Conservation (phyloP, 1,140 invertebrate genomes). For the Nebria ingens region DNA sequence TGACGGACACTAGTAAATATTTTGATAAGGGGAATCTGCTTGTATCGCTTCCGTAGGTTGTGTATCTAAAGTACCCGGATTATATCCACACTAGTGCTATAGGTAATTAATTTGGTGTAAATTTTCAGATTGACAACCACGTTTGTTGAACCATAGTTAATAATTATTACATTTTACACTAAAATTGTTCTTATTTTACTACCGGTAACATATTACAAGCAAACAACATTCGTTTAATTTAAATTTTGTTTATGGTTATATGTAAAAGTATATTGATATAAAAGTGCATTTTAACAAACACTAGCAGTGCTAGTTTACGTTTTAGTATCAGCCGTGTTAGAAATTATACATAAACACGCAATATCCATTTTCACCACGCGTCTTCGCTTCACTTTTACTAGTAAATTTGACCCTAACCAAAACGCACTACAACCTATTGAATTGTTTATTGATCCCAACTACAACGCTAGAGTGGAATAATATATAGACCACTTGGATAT, state of each 20-base stretch:
- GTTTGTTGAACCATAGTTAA: too few species aligned
- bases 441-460: not conserved
- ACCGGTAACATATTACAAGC: too few species aligned
- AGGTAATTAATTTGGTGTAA: too few species aligned
- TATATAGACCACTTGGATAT: not conserved
- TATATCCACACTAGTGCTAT: too few species aligned
- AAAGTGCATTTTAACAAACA: constrained; percentile 2
- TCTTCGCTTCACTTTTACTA: not conserved
- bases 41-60: too few species aligned
- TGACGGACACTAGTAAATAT: not conserved
- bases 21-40: not conserved
- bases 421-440: not conserved
- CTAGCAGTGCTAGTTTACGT: not conserved
- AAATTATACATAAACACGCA: not conserved
- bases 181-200: too few species aligned
- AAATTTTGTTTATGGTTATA: too few species aligned
- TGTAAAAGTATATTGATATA: not conserved
- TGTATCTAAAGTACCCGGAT: too few species aligned
- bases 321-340: not conserved
- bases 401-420: not conserved
- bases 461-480: too few species aligned
- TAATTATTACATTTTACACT: too few species aligned
- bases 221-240: too few species aligned
- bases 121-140: too few species aligned
- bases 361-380: not conserved